Evolutionary conservation across 2,113 vertebrate genomes (phyloP), one percentile per base, ranked within the genome.

Genomic region (Onychostoma macrolepis): DNA sequence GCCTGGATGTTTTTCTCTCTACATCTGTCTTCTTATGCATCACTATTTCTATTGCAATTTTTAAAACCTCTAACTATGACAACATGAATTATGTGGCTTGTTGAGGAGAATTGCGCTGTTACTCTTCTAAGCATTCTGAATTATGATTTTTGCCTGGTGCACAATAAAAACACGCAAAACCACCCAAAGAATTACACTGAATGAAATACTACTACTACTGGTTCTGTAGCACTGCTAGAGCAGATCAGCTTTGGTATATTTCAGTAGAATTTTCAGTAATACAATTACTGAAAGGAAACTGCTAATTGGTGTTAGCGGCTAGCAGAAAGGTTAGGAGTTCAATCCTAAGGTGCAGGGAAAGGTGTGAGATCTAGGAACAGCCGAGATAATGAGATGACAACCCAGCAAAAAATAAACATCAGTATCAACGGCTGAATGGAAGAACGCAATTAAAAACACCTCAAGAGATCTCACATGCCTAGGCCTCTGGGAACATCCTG

Each of bases 341-440:
- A 74, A 28, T 74, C 7, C 83, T 9, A 17, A 41, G 48, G 48
- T 58, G 48, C 24, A 58, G 6, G 30, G 48, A 74, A 72, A 53
- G 11, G 65, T 84, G 69, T 36, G 65, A 83, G 63, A 71, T 50
- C 33, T 36, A 17, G 13, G 21, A 74, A 84, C 21, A 41, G 26
- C 41, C 10, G 45, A 58, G 30, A 84, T 84, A 84, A 84, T 84
- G 69, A 84, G 83, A 75, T 41, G 43, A 56, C 30, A 83, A 30
- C 11, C 48, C 69, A 38, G 69, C 48, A 53, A 21, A 67, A 83
- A 83, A 71, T 71, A 82, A 82, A 67, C 61, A 82, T 30, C 26
- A 2, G 41, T 12, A 67, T 45, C 17, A 48, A 48, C 11, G 36
- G 80, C 86, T 69, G 41, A 69, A 71, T 36, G 11, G 43, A 48